These are phyloP conservation scores for Heteromurus nitidus DNA, from an alignment of 2,888 invertebrate species.

Conservation along the genomic window DNA sequence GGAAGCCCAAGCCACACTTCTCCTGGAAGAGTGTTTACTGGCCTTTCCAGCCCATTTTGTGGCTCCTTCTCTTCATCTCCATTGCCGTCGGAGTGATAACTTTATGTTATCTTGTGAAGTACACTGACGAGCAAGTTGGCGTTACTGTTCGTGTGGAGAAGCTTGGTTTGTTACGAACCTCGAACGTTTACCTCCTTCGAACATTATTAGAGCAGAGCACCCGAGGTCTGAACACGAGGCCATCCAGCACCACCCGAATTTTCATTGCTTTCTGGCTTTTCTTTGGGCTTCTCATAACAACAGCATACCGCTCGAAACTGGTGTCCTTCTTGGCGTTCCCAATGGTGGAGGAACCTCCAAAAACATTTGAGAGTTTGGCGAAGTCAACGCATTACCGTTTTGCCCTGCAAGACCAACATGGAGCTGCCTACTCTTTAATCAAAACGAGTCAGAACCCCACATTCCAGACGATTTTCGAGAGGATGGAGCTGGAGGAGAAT, in stretches of 20 bases:
- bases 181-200: neutral
- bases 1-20: constrained; percentile 35
- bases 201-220: constrained; percentile 28
- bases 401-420: constrained; percentile 59
- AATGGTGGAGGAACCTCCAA: constrained; percentile 50
- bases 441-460: constrained; percentile 58
- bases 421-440: constrained; percentile 57
- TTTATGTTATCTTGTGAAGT: no score
- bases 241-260: neutral
- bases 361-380: constrained; percentile 58
- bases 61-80: no score
- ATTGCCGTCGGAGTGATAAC: no score
- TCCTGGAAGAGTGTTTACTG: constrained; percentile 61
- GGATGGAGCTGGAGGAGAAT: constrained; percentile 52
- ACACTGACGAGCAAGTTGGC: no score
- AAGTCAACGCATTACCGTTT: constrained; percentile 27
- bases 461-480: constrained; percentile 44
- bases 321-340: constrained; percentile 65
- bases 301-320: constrained; percentile 66
- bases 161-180: neutral
- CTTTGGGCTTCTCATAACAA: constrained; percentile 49
- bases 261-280: constrained; percentile 55
- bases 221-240: neutral
- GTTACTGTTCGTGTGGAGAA: neutral
- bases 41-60: constrained; percentile 32